phyloP scores from a whole-genome alignment of 1,140 invertebrate species.

The Pissodes strobi region DNA sequence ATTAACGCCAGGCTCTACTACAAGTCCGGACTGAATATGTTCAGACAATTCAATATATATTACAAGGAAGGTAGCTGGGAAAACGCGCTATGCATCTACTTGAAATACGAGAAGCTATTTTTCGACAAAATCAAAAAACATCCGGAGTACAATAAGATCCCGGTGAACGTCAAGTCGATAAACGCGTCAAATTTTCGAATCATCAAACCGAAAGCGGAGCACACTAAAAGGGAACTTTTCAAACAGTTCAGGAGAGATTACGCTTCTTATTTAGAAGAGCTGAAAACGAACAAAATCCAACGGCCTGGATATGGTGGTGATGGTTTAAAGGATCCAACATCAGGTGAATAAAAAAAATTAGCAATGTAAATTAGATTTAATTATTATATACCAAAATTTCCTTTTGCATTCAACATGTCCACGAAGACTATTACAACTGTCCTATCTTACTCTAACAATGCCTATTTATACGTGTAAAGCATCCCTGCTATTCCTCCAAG shows the following conservation, averaged over 20 bases:
- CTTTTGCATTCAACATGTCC: no score
- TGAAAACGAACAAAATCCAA: background rate
- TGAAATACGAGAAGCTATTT: constrained; percentile 24
- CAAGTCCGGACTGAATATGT: constrained; percentile 27
- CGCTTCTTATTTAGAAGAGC: background rate
- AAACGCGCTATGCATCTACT: constrained; percentile 20
- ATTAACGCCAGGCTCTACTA: constrained; percentile 24
- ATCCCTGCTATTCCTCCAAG: no score
- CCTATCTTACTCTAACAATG: no score
- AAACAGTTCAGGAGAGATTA: constrained; percentile 12
- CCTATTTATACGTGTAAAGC: no score
- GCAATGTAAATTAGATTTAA: no score
- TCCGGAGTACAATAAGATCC: constrained; percentile 9
- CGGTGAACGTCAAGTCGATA: constrained; percentile 20
- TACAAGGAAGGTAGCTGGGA: constrained; percentile 15
- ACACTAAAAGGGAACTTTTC: constrained; percentile 4
- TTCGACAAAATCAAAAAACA: constrained; percentile 24
- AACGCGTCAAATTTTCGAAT: constrained; percentile 18
- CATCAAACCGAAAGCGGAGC: constrained; percentile 23
- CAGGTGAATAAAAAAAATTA: no score
- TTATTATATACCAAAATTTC: no score
- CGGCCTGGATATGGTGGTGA: background rate
- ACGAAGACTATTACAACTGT: no score
- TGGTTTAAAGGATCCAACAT: no score
- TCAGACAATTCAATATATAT: constrained; percentile 21